Evolutionary conservation across 2,113 vertebrate species (phyloP).

Genomic region (Oreochromis tanganicae): DNA sequence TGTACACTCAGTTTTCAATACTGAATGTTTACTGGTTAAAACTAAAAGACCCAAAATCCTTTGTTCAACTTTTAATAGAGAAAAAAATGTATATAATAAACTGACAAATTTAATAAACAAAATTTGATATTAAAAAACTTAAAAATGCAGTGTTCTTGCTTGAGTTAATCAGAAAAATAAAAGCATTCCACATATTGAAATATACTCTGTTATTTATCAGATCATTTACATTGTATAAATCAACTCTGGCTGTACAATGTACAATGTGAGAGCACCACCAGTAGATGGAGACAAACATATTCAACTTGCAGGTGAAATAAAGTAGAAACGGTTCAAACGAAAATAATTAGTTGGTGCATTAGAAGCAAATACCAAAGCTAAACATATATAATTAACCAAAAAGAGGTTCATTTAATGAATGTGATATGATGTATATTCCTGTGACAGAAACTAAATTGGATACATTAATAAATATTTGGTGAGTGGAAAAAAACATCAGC

Average conservation of each 20-base stretch:
- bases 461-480: not conserved
- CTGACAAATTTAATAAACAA: not conserved
- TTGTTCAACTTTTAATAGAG: not conserved
- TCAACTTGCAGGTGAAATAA: not conserved
- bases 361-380: no score
- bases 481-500: not conserved
- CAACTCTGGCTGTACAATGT: no score
- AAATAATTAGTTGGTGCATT: not conserved
- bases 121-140: not conserved
- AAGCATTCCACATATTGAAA: not conserved
- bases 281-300: not conserved
- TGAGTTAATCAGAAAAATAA: not conserved
- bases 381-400: no score
- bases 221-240: not conserved
- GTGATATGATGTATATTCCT: not conserved
- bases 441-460: no score
- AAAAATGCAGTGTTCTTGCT: not conserved
- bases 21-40: not conserved
- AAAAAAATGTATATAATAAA: not conserved
- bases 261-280: not conserved
- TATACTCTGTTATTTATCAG: not conserved
- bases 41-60: not conserved
- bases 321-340: not conserved
- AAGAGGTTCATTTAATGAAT: no score
- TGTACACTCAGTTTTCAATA: not conserved